Base-by-base conservation (phyloP, 2,888 invertebrate species). In the Phalera bucephala region DNA sequence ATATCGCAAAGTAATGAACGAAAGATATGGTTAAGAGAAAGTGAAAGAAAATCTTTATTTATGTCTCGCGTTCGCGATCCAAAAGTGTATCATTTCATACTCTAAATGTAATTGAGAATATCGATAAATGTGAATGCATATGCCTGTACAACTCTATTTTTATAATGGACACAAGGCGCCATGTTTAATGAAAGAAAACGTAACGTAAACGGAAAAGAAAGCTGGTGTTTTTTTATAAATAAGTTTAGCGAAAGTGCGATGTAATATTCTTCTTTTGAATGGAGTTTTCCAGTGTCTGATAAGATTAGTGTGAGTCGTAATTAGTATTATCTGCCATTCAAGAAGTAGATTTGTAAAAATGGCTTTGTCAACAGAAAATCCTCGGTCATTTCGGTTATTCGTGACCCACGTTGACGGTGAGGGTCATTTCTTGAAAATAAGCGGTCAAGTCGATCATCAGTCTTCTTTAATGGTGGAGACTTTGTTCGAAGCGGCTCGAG, bases 371-470 rank as follows among this genome's bases (percentile, higher is more conserved):
- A 52, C 61, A 42, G 87, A 88, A 65, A 52, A 52, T 45, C 57
- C 73, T 50, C 73, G 81, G 63, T 55, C 74, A 64, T 85, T 87
- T 77, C 75, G 74, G 26, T 77, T 92, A 30, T 91, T 84, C 52
- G 91, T 94, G 61, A 94, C 94, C 45, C 91, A 92, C 80, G 91
- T 95, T 46, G 94, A 94, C 63, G 91, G 91, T 32, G 93, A 93
- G 43, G 93, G 93, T 17, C 91, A 92, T 39, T 93, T 93, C 66
- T 77, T 95, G 41, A 93, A 92, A 82, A 86, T 95, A 65, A 94
- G 93, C 87, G 95, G 94, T 15, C 95, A 95, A 75, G 80, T 90
- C 0, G 92, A 93, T 59, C 91, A 92, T 56, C 81, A 85, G 42
- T 74, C 91, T 26, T 90, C 91, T 1, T 67, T 91, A 34, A 86